Percentiles rank a stretch among this genome's conserved stretches.
Conservation (phyloP, 2,888 invertebrate species). For the Lamproptera curius region DNA sequence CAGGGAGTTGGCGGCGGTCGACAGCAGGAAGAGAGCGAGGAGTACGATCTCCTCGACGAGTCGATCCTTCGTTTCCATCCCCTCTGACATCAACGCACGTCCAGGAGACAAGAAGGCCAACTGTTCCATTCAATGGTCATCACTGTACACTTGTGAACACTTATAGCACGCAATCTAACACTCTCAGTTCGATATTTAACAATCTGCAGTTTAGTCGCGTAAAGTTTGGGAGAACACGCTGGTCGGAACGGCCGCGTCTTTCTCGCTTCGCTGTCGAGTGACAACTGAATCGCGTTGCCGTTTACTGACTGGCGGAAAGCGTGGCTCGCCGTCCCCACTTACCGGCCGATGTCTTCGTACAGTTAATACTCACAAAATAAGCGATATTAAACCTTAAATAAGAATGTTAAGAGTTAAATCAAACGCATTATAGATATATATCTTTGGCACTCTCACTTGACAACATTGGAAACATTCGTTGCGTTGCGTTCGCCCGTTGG, state of each 20-base stretch:
- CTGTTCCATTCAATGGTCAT: slow-evolving; percentile 67
- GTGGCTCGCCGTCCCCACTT: slow-evolving; percentile 42
- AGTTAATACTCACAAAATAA: neutral
- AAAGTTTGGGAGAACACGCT: slow-evolving; percentile 73
- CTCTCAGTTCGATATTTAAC: slow-evolving; percentile 44
- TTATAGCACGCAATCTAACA: slow-evolving; percentile 59
- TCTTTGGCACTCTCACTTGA: slow-evolving; percentile 18
- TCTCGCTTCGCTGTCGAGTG: slow-evolving; percentile 63
- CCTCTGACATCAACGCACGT: slow-evolving; percentile 70
- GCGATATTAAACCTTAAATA: slow-evolving; percentile 1
- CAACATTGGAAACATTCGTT: slow-evolving; percentile 7
- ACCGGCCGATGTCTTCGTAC: slow-evolving; percentile 2
- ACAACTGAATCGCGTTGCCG: slow-evolving; percentile 50
- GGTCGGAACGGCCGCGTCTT: slow-evolving; percentile 67
- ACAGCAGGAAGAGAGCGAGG: slow-evolving; percentile 79
- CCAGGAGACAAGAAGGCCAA: slow-evolving; percentile 62
- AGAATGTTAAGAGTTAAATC: neutral
- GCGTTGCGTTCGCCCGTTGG: slow-evolving; percentile 1
- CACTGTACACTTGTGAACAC: slow-evolving; percentile 59
- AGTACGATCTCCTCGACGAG: slow-evolving; percentile 70
- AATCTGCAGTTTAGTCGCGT: slow-evolving; percentile 69
- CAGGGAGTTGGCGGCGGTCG: slow-evolving; percentile 84
- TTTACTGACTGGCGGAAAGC: slow-evolving; percentile 34
- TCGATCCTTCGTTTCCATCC: slow-evolving; percentile 69
- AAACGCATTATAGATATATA: slow-evolving; percentile 4